Evolutionary conservation across 37 sponge, comb jelly and placozoan species (phyloP), one percentile per base, ranked within the genome.

Genomic region (Hormiphora californensis): DNA sequence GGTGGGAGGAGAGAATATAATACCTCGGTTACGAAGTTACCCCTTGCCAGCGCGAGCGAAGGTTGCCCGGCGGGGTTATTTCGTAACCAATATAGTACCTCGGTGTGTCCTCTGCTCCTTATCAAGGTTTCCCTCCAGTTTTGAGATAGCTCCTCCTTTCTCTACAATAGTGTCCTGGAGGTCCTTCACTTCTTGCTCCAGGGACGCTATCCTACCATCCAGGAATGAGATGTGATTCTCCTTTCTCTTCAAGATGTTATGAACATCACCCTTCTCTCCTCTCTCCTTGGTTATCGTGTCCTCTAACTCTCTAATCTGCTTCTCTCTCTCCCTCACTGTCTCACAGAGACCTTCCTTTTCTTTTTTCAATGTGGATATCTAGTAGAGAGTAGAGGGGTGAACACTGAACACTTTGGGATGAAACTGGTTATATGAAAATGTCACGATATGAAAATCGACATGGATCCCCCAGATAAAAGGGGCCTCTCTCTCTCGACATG

Each of bases 81-180:
- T n/a, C n/a, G n/a, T n/a, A n/a, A n/a, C n/a, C n/a, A n/a, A n/a
- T n/a, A n/a, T 46, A 46, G 28, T 34, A 65, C 37, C 67, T 65
- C 67, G 21, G 37, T 65, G 67, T 28, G 21, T 65, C 30, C 67
- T 21, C 67, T 65, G 67, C 67, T 65, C 67, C 67, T 65, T 33
- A 32, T 21, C 12, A 11, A 65, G 37, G 31, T 39, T 86, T 15
- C 54, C 88, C 78, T 90, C 90, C 7, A 88, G 40, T 40, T 88
- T 49, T 22, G 54, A 23, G 15, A 88, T 88, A 54, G 25, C 21
- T 0, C 39, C 54, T 28, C 33, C 23, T 19, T 44, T 54, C 44
- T 90, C 88, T 33, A 0, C 73, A 23, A 90, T 34, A 23, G 43
- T 68, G 11, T 23, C 36, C 3, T 34, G 32, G 43, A 54, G 86